phyloP scores from a whole-genome alignment of 2,113 vertebrate species.

The Saguinus midas region DNA sequence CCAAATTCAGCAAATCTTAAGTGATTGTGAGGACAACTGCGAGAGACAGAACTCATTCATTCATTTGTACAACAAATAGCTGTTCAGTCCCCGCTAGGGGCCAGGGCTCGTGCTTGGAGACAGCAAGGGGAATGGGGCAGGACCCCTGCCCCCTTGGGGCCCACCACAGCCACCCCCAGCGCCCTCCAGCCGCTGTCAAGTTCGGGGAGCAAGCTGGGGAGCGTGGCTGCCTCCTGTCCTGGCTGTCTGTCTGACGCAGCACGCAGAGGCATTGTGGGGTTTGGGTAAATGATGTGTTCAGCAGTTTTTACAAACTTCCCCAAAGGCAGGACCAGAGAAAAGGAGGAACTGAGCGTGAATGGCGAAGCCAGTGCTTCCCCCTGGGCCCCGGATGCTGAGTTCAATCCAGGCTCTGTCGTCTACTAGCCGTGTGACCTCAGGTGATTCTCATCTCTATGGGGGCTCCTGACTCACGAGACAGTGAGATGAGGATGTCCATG shows the following conservation, averaged over 20 bases:
- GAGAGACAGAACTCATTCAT: neutral
- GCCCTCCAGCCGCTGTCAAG: neutral
- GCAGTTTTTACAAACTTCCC: conserved; percentile 31
- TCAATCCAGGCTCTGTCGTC: neutral
- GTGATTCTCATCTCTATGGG: neutral
- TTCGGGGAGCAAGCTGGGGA: neutral
- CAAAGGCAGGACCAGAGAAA: neutral
- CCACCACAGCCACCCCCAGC: neutral
- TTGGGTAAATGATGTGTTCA: neutral
- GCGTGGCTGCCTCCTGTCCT: fast-evolving
- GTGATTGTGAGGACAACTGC: neutral
- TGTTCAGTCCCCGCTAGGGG: neutral
- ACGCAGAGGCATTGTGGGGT: neutral
- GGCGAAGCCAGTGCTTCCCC: neutral
- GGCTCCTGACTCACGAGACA: neutral
- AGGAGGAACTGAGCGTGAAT: neutral
- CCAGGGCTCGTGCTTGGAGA: neutral
- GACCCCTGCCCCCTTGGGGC: neutral
- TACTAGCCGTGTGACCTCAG: neutral
- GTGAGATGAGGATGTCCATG: fast-evolving
- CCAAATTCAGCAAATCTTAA: neutral
- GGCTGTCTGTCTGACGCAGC: neutral
- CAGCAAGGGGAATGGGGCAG: neutral
- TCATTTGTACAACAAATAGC: neutral
- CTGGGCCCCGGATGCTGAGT: neutral